A percentile compares a stretch with the other conserved stretches of the same genome.
Evolutionary conservation across 2,113 vertebrate genomes (phyloP).

Genomic region (Rhinichthys klamathensis): DNA sequence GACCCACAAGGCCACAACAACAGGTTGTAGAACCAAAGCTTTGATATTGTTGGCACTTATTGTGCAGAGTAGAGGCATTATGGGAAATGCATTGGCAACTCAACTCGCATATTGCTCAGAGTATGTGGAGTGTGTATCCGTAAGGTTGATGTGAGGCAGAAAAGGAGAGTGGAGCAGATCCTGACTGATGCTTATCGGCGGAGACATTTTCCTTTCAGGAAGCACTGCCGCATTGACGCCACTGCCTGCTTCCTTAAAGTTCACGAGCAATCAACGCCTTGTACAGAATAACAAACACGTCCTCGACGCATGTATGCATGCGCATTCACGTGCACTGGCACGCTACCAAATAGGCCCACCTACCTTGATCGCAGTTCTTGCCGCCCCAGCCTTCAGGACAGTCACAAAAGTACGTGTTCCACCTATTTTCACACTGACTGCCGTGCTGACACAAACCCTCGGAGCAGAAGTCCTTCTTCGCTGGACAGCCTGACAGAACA

Average conservation of each 20-base stretch:
- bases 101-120: neutral
- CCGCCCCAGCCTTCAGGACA: constrained; percentile 86
- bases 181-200: neutral
- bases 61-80: neutral
- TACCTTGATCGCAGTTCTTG: constrained; percentile 96
- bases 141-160: neutral
- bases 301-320: constrained; percentile 3
- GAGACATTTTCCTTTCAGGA: constrained; percentile 56
- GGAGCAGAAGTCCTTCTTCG: constrained; percentile 87
- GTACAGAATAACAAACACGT: constrained; percentile 35
- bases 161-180: constrained; percentile 26
- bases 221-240: constrained; percentile 34
- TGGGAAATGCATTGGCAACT: neutral
- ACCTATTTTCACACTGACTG: constrained; percentile 87
- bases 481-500: constrained; percentile 80
- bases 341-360: neutral
- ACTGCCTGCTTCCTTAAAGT: constrained; percentile 48
- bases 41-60: neutral
- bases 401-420: constrained; percentile 87
- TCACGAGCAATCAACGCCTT: constrained; percentile 27
- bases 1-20: neutral
- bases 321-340: constrained; percentile 33
- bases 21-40: neutral
- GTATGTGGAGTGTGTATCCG: constrained; percentile 1
- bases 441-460: constrained; percentile 85